Evolutionary conservation across 1,140 invertebrate species (phyloP), one percentile per base, ranked within the genome.

Genomic region (Steinernema khuongi): DNA sequence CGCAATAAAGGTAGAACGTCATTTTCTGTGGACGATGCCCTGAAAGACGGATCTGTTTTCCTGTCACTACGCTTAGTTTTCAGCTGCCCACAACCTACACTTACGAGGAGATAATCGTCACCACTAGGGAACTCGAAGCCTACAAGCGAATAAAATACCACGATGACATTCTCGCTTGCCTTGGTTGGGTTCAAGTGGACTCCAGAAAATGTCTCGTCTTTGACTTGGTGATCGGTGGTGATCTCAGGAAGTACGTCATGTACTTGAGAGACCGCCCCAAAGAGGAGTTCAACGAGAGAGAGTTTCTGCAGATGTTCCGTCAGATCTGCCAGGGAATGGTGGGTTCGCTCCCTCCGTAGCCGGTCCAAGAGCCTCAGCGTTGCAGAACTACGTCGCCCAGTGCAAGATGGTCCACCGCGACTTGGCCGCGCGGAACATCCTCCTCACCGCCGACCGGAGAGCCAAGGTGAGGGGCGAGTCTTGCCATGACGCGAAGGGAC

Each of bases 261-360:
- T 11, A 14, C 2, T 4, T 60, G 19, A 7, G 50, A 7, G 50
- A 26, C 4, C 50, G 4, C 4, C 50, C 50, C 2, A 26, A 7
- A 7, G 50, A 60, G 50, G 50, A 60, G 19, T 60, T 60, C 50
- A 60, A 60, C 22, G 50, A 60, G 22, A 60, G 26, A 26, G 50
- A 60, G 50, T 60, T 60, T 60, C 50, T 60, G 14, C 26, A 17
- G 4, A 60, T 60, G 4, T 60, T 60, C 50, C 11, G 22, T 7
- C 11, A 60, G 50, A 60, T 60, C 4, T 60, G 50, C 50, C 22
- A n/a, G 4, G 50, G 50, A 60, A 60, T 60, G 50, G 50, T 60
- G 22, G 50, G n/a, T n/a, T 41, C 14, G 14, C 26, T n/a, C 11
- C 14, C 7, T 60, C 4, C 7, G 2, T 22, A 26, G 2, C 26